Conservation (phyloP, 64 coral and sea anemone genomes). For the Pocillopora verrucosa region DNA sequence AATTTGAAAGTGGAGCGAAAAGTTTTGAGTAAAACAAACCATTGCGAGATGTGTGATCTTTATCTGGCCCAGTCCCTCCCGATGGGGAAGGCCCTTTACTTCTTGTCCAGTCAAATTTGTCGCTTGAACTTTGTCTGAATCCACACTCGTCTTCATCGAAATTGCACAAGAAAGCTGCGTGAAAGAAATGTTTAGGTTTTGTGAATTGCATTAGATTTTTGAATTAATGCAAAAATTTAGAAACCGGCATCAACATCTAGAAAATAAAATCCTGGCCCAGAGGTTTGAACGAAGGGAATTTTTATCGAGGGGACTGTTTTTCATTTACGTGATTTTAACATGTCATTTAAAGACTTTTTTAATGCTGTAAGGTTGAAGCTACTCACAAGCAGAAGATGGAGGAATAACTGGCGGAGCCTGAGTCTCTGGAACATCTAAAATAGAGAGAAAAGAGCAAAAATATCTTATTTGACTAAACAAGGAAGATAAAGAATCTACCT, state of each 20-base stretch:
- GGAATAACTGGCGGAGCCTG: not conserved
- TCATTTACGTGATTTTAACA: not conserved
- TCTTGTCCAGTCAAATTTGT: conserved; percentile 52
- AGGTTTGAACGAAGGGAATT: too few relatives aligned
- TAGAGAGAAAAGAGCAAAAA: not conserved
- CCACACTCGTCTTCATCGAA: conserved; percentile 24
- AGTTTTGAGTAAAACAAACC: not conserved
- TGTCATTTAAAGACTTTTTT: not conserved
- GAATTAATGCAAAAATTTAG: too few relatives aligned
- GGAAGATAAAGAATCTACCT: too few relatives aligned
- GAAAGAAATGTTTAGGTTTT: not conserved
- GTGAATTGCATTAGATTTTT: not conserved
- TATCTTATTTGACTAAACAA: too few relatives aligned
- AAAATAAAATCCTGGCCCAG: too few relatives aligned
- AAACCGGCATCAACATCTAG: too few relatives aligned
- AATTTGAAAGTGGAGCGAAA: not conserved
- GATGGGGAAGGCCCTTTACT: not conserved
- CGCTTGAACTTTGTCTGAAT: conserved; percentile 4
- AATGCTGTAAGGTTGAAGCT: not conserved
- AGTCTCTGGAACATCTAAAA: not conserved
- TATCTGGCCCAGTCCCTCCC: conserved; percentile 10
- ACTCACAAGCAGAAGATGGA: not conserved
- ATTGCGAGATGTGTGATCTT: conserved; percentile 18
- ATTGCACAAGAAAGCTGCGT: conserved; percentile 23
- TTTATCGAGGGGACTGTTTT: too few relatives aligned